phyloP scores from a whole-genome alignment of 2,888 invertebrate genomes.

The Vannuccia rotundouncinata region DNA sequence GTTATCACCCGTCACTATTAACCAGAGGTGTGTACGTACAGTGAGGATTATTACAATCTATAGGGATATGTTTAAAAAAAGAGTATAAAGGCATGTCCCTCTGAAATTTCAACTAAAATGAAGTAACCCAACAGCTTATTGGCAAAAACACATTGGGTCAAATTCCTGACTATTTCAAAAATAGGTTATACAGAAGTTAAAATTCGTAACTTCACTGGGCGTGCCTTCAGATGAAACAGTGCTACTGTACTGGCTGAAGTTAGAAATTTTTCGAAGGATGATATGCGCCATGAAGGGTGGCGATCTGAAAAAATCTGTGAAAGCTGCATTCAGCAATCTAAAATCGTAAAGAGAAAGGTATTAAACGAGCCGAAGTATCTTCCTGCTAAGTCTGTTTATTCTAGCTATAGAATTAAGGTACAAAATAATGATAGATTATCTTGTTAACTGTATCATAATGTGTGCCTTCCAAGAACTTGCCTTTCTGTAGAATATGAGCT shows the following conservation, averaged over 20 bases:
- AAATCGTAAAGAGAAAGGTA: too few relatives aligned
- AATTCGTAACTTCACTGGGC: neutral
- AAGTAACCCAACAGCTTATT: neutral
- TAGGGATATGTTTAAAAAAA: neutral
- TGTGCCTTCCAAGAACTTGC: too few relatives aligned
- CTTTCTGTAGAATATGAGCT: too few relatives aligned
- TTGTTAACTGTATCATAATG: too few relatives aligned
- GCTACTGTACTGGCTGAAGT: neutral
- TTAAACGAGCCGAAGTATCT: too few relatives aligned
- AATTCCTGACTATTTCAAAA: neutral
- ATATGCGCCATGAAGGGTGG: too few relatives aligned
- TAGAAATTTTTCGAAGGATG: too few relatives aligned
- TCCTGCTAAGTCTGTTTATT: too few relatives aligned
- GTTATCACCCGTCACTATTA: neutral
- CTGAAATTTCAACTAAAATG: neutral
- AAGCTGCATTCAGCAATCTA: too few relatives aligned
- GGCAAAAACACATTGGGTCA: neutral
- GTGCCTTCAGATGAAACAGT: neutral
- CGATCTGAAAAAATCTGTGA: too few relatives aligned
- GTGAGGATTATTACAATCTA: neutral
- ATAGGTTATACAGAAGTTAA: neutral
- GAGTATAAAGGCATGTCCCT: neutral
- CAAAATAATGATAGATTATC: too few relatives aligned
- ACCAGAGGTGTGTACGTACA: neutral
- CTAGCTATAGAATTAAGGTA: too few relatives aligned